phyloP scores from a whole-genome alignment of 2,797 vertebrate genomes.

The Dicrostonyx torquatus region DNA sequence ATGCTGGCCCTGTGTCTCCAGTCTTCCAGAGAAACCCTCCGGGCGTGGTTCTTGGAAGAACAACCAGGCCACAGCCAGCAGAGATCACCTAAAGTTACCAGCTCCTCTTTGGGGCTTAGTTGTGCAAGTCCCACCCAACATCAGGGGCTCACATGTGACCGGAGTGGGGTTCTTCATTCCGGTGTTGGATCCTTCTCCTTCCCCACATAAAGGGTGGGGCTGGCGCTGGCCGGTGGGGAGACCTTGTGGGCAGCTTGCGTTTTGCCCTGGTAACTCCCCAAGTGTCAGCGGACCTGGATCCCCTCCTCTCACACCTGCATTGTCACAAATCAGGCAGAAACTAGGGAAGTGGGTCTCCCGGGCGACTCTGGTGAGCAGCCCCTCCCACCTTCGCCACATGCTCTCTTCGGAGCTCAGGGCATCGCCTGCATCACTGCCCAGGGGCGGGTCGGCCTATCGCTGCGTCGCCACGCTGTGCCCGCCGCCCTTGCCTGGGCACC shows the following conservation, averaged over 20 bases:
- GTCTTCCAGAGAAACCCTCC: background rate
- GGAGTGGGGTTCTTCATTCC: background rate
- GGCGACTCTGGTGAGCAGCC: background rate
- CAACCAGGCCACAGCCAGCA: background rate
- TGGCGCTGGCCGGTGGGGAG: background rate
- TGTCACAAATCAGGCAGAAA: background rate
- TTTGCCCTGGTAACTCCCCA: background rate
- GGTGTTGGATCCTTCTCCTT: background rate
- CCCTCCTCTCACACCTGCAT: background rate
- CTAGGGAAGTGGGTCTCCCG: slow-evolving; percentile 13
- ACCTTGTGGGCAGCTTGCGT: background rate
- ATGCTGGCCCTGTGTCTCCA: background rate
- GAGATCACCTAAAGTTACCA: background rate
- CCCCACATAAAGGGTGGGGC: slow-evolving; percentile 35
- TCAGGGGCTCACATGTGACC: background rate
- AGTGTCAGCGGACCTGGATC: background rate
- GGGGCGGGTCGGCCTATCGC: background rate
- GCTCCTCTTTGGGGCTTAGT: background rate
- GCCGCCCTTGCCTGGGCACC: background rate
- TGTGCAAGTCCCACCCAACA: background rate
- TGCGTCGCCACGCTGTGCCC: background rate
- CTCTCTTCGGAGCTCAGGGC: background rate
- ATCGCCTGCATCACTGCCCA: background rate
- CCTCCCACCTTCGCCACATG: background rate
- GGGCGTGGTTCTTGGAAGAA: background rate